Conservation (phyloP, 1,140 invertebrate genomes). For the Drosophila virilis region DNA sequence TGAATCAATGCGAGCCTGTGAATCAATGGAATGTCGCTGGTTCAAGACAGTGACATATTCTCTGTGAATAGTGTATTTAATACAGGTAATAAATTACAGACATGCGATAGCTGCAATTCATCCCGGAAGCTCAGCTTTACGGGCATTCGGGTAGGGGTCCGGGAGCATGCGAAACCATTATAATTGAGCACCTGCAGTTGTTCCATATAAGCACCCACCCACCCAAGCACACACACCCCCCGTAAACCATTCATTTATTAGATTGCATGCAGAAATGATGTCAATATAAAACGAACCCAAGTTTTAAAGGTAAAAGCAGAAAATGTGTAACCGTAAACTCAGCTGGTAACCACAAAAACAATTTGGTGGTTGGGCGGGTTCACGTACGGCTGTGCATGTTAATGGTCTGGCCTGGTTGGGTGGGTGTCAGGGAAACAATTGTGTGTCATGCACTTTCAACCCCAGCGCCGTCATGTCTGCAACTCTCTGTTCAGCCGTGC, state of each 20-base stretch:
- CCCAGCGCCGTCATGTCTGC: slow-evolving; percentile 51
- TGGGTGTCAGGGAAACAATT: slow-evolving; percentile 49
- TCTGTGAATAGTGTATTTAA: slow-evolving; percentile 26
- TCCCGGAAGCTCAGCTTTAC: slow-evolving; percentile 20
- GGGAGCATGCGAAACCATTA: slow-evolving; percentile 36
- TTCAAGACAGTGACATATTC: slow-evolving; percentile 23
- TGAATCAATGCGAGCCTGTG: slow-evolving; percentile 1
- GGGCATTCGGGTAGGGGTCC: not conserved
- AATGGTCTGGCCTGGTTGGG: slow-evolving; percentile 42
- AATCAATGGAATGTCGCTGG: slow-evolving; percentile 13
- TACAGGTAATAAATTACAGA: slow-evolving; percentile 36
- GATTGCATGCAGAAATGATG: slow-evolving; percentile 64
- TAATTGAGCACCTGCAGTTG: slow-evolving; percentile 35
- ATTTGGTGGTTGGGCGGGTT: slow-evolving; percentile 52
- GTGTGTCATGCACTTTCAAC: slow-evolving; percentile 80
- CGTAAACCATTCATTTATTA: slow-evolving; percentile 56
- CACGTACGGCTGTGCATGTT: slow-evolving; percentile 53
- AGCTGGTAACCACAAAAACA: slow-evolving; percentile 74
- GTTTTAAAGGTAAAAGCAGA: slow-evolving; percentile 39
- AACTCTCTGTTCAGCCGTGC: not conserved
- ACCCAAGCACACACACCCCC: not conserved
- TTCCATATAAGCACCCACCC: not conserved
- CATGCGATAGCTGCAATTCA: slow-evolving; percentile 35
- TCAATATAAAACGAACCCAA: slow-evolving; percentile 43
- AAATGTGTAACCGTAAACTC: slow-evolving; percentile 70